Evolutionary conservation across 2,888 invertebrate genomes (phyloP).

Genomic region (Temnothorax unifasciatus): DNA sequence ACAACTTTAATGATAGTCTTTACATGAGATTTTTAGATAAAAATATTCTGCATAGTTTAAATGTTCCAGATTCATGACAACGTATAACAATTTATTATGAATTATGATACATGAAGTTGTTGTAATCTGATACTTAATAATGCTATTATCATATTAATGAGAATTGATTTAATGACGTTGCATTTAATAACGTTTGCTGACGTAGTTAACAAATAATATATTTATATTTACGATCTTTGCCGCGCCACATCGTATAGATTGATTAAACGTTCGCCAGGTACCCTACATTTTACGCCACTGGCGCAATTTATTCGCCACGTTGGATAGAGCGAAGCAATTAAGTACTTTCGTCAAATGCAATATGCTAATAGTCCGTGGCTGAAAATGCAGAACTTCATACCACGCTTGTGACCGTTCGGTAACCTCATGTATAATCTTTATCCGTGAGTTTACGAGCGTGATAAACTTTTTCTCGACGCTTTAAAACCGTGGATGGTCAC

Average conservation of each 20-base stretch:
- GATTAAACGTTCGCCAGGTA: slow-evolving; percentile 33
- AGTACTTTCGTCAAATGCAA: slow-evolving; percentile 52
- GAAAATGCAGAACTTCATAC: slow-evolving; percentile 32
- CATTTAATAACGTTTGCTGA: slow-evolving; percentile 21
- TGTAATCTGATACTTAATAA: slow-evolving; percentile 26
- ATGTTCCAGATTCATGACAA: background rate
- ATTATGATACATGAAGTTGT: slow-evolving; percentile 1
- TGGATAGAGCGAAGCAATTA: slow-evolving; percentile 48
- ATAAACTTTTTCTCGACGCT: slow-evolving; percentile 37
- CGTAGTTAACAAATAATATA: slow-evolving; percentile 35
- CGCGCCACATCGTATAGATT: slow-evolving; percentile 3
- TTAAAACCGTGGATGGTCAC: slow-evolving; percentile 24
- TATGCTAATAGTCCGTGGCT: slow-evolving; percentile 48
- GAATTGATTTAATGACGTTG: slow-evolving; percentile 19
- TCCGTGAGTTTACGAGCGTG: slow-evolving; percentile 28
- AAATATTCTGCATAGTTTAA: background rate
- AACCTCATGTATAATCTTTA: slow-evolving; percentile 41
- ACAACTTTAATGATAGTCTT: background rate
- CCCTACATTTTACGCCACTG: slow-evolving; percentile 24
- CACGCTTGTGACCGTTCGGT: slow-evolving; percentile 20
- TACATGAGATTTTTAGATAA: background rate
- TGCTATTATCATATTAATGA: slow-evolving; percentile 26
- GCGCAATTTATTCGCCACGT: slow-evolving; percentile 43
- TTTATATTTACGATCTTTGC: slow-evolving; percentile 32
- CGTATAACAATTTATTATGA: background rate